Evolutionary conservation across 1,140 invertebrate genomes (phyloP).

Genomic region (Neodiprion pinetum): DNA sequence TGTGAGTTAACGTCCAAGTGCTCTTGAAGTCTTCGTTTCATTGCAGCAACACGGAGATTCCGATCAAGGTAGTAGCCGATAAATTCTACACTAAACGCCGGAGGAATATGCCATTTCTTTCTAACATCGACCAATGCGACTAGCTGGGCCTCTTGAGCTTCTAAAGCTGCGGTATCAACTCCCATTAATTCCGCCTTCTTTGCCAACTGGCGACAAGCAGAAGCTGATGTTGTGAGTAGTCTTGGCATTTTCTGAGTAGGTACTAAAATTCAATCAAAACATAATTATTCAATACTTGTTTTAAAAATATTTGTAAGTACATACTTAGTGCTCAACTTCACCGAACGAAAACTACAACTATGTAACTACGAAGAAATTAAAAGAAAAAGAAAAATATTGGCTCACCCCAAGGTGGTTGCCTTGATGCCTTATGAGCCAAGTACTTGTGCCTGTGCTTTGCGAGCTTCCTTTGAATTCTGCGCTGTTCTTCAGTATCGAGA

Average conservation of each 20-base stretch:
- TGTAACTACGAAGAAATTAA: slow-evolving; percentile 1
- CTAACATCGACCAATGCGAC: slow-evolving; percentile 82
- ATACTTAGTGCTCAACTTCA: slow-evolving; percentile 13
- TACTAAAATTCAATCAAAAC: slow-evolving; percentile 64
- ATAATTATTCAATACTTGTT: slow-evolving; percentile 1
- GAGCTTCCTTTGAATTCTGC: slow-evolving; percentile 79
- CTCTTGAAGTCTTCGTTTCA: slow-evolving; percentile 79
- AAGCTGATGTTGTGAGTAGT: slow-evolving; percentile 87
- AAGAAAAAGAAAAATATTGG: slow-evolving; percentile 22
- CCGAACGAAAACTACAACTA: background rate
- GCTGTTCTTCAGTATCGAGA: slow-evolving; percentile 70
- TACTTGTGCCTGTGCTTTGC: slow-evolving; percentile 80
- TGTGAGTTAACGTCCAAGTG: slow-evolving; percentile 78
- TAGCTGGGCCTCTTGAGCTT: slow-evolving; percentile 81
- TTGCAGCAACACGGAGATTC: slow-evolving; percentile 76
- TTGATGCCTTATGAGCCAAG: slow-evolving; percentile 74
- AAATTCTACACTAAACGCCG: slow-evolving; percentile 92
- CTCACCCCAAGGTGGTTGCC: slow-evolving; percentile 85
- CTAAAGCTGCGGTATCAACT: slow-evolving; percentile 77
- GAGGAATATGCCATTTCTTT: slow-evolving; percentile 93
- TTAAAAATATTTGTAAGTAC: background rate
- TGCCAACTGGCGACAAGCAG: slow-evolving; percentile 82
- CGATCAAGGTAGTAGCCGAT: slow-evolving; percentile 93
- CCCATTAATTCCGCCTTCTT: slow-evolving; percentile 92
- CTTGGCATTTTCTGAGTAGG: slow-evolving; percentile 94